Conservation (phyloP, 1,140 invertebrate genomes). For the Drosophila baimaii region DNA sequence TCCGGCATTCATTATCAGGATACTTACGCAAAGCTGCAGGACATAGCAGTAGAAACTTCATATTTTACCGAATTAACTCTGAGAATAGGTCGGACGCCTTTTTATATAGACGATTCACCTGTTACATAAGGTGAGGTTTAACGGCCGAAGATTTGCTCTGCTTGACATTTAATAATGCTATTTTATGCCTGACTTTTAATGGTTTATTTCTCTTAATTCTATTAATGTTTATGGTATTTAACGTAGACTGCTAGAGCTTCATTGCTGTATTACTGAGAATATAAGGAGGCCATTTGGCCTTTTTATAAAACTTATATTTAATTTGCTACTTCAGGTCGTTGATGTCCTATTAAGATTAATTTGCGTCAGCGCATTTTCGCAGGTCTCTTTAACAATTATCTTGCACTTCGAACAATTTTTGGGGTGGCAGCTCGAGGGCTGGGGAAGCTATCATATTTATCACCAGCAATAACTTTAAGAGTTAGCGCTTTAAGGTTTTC, state of each 20-base stretch:
- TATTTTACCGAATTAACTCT: not conserved
- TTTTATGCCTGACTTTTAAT: constrained; percentile 29
- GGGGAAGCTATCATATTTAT: too few species aligned
- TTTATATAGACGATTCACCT: not conserved
- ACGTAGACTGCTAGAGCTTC: too few species aligned
- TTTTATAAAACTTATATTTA: not conserved
- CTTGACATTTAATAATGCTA: constrained; percentile 4
- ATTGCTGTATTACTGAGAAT: not conserved
- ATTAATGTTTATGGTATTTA: too few species aligned
- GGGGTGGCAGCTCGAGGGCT: too few species aligned
- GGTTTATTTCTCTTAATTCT: too few species aligned
- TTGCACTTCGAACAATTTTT: too few species aligned
- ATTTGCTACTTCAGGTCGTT: too few species aligned
- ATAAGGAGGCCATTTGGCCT: not conserved
- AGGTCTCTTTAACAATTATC: too few species aligned
- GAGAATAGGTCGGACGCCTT: not conserved
- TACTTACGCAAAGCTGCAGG: constrained; percentile 13
- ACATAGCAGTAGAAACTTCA: constrained; percentile 14
- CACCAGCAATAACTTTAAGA: too few species aligned
- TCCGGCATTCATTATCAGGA: not conserved
- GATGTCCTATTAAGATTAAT: too few species aligned
- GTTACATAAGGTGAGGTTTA: constrained; percentile 8
- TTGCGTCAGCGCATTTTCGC: too few species aligned
- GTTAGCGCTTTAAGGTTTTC: too few species aligned
- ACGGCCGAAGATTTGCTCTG: constrained; percentile 3